Conservation (phyloP, 2,113 vertebrate genomes). For the Anser cygnoides region DNA sequence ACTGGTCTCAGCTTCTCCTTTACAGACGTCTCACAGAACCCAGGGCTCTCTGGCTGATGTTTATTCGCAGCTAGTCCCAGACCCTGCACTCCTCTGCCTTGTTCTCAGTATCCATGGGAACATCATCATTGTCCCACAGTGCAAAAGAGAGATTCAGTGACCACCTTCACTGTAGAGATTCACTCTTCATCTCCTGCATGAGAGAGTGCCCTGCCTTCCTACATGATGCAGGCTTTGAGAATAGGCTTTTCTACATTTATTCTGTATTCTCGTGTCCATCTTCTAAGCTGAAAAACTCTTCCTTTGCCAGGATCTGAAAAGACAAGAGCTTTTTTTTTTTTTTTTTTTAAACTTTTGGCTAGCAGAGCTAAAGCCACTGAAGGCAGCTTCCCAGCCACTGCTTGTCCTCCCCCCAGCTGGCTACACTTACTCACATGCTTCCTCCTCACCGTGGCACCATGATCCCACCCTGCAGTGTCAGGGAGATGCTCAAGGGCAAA, state of each 20-base stretch:
- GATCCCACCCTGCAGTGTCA: rapidly evolving
- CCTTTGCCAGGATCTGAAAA: slow-evolving; percentile 20
- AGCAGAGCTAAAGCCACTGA: background rate
- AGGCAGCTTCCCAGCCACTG: background rate
- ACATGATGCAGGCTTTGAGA: background rate
- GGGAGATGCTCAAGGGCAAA: background rate
- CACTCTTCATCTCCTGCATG: slow-evolving; percentile 14
- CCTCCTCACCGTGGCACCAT: background rate
- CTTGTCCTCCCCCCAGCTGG: background rate
- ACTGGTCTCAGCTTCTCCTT: background rate
- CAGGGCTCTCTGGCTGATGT: slow-evolving; percentile 5
- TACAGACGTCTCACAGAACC: background rate
- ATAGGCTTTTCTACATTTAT: background rate
- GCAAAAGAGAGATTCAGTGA: slow-evolving; percentile 40
- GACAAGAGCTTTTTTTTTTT: background rate
- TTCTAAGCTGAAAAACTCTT: background rate
- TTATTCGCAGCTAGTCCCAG: slow-evolving; percentile 26
- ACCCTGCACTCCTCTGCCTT: slow-evolving; percentile 31
- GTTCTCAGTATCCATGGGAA: slow-evolving; percentile 59
- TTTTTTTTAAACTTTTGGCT: background rate
- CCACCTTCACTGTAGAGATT: slow-evolving; percentile 41
- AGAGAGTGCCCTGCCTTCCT: slow-evolving; percentile 1
- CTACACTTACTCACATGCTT: background rate
- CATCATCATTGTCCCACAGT: background rate
- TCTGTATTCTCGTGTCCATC: slow-evolving; percentile 1